Conservation (phyloP, 2,113 vertebrate species). For the Rutilus rutilus region DNA sequence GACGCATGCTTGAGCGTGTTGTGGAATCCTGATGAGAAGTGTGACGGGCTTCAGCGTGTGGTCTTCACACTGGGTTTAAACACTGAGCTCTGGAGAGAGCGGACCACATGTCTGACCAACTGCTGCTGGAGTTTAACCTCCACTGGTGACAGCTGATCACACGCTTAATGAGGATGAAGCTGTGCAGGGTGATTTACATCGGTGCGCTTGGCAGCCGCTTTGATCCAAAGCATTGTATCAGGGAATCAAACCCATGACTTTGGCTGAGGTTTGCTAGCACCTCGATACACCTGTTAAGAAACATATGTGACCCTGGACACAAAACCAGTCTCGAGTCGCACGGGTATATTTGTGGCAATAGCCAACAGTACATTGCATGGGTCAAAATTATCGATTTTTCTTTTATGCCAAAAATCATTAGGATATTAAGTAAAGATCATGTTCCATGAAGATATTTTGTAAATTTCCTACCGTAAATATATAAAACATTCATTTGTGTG, state of each 20-base stretch:
- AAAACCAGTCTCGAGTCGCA: too few relatives aligned
- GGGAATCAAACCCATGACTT: background rate
- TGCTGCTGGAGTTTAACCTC: slow-evolving; percentile 23
- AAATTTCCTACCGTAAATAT: too few relatives aligned
- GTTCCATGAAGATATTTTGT: too few relatives aligned
- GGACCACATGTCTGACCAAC: slow-evolving; percentile 26
- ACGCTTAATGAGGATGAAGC: slow-evolving; percentile 19
- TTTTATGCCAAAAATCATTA: too few relatives aligned
- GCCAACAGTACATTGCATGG: too few relatives aligned
- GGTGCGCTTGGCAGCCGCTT: background rate
- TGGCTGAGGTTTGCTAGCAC: background rate
- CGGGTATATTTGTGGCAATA: too few relatives aligned
- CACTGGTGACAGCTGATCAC: slow-evolving; percentile 14
- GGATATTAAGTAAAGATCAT: too few relatives aligned
- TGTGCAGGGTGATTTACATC: slow-evolving; percentile 7
- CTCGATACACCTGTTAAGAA: background rate
- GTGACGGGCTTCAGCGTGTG: slow-evolving; percentile 10
- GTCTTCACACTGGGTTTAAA: slow-evolving; percentile 54
- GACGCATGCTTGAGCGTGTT: background rate
- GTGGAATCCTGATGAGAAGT: background rate
- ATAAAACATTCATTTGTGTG: too few relatives aligned
- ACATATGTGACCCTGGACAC: background rate
- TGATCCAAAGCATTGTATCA: background rate
- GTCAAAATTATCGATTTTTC: too few relatives aligned
- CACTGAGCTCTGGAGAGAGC: slow-evolving; percentile 38